These are phyloP conservation scores for Tachystola acroxantha DNA, from an alignment of 2,888 invertebrate genomes.

Conservation along the genomic window DNA sequence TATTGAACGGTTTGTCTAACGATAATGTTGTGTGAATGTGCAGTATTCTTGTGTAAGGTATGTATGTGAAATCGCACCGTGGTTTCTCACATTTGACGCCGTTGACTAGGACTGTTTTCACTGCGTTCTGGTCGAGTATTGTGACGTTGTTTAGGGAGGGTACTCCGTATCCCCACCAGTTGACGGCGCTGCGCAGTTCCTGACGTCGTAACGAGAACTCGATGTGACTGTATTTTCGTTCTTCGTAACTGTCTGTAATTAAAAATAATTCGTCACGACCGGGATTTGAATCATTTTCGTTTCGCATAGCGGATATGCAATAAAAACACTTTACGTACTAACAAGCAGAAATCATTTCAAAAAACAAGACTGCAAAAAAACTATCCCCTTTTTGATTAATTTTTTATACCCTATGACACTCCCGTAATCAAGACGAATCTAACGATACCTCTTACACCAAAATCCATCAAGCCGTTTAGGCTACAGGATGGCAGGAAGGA, in stretches of 20 bases:
- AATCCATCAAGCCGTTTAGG: no score
- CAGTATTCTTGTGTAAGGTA: constrained; percentile 32
- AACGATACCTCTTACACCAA: no score
- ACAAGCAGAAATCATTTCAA: no score
- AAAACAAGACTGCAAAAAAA: no score
- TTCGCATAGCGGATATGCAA: no score
- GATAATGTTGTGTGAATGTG: constrained; percentile 45
- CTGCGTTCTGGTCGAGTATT: constrained; percentile 29
- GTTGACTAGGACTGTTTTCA: constrained; percentile 44
- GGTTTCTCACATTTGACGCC: constrained; percentile 36
- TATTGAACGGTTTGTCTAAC: constrained; percentile 48
- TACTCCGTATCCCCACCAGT: constrained; percentile 71
- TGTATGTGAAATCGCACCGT: constrained; percentile 38
- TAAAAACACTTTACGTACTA: no score
- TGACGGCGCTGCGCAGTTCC: constrained; percentile 29
- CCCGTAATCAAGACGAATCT: no score
- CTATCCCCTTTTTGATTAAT: no score
- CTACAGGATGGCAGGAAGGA: no score
- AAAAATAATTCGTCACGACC: no score
- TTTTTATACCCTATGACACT: no score
- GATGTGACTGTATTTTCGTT: constrained; percentile 76
- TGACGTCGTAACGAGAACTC: constrained; percentile 55
- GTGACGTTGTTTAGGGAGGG: constrained; percentile 50
- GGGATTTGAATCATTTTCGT: no score
- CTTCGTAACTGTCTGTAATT: constrained; percentile 77